Conservation (phyloP, 2,888 invertebrate species). For the Metacarcinus magister region DNA sequence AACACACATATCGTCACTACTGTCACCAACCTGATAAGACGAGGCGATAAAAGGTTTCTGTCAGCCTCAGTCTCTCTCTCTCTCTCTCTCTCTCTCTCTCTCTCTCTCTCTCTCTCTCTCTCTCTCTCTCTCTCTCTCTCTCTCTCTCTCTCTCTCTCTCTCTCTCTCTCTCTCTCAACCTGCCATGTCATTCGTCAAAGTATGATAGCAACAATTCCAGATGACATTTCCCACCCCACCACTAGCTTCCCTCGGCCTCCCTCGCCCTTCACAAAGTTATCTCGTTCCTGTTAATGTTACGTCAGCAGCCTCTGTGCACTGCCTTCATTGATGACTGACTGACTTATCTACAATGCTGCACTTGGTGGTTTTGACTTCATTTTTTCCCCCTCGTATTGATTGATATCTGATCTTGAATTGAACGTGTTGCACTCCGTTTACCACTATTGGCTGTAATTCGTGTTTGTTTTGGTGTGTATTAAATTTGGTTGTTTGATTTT, state of each 20-base stretch:
- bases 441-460: background rate
- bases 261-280: background rate
- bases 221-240: background rate
- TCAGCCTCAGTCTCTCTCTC: background rate
- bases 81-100: background rate
- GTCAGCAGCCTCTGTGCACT: background rate
- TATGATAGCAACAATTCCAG: background rate
- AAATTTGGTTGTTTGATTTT: background rate
- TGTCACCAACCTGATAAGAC: conserved; percentile 20
- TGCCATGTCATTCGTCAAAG: background rate
- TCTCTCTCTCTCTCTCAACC: background rate
- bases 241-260: background rate
- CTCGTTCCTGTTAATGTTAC: background rate
- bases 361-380: no score
- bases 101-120: conserved; percentile 18
- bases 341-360: background rate
- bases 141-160: conserved; percentile 9
- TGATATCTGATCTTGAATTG: background rate
- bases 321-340: background rate
- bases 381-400: background rate
- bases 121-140: conserved; percentile 41
- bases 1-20: background rate
- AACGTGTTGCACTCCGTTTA: background rate
- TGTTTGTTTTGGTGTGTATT: background rate
- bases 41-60: background rate